Evolutionary conservation across 2,888 invertebrate genomes (phyloP).

Genomic region (Bellardia bayeri): DNA sequence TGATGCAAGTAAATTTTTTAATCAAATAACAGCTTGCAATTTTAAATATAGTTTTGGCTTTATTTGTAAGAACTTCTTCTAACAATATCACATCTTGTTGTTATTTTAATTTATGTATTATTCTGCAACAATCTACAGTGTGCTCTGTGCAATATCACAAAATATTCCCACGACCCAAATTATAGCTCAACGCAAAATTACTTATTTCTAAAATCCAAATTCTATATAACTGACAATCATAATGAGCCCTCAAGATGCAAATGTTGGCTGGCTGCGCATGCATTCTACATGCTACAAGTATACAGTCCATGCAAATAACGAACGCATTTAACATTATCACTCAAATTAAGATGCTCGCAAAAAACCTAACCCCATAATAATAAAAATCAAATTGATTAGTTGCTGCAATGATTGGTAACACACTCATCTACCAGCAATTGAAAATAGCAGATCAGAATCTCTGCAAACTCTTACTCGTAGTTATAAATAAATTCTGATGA

Average conservation of each 20-base stretch:
- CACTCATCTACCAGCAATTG: constrained; percentile 44
- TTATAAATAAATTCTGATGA: constrained; percentile 50
- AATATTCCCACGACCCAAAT: constrained; percentile 53
- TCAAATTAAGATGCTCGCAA: constrained; percentile 62
- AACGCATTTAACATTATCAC: constrained; percentile 67
- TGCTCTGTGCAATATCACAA: background rate
- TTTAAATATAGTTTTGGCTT: too few relatives aligned
- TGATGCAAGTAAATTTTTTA: too few relatives aligned
- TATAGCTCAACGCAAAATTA: constrained; percentile 25
- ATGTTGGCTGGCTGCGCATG: background rate
- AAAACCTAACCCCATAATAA: constrained; percentile 61
- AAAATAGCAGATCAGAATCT: constrained; percentile 47
- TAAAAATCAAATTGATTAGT: constrained; percentile 61
- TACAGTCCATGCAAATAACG: constrained; percentile 53
- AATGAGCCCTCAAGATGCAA: constrained; percentile 66
- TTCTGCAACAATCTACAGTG: background rate
- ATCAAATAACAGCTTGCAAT: too few relatives aligned
- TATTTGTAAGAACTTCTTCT: too few relatives aligned
- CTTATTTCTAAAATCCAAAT: constrained; percentile 29
- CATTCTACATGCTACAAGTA: background rate
- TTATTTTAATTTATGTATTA: background rate
- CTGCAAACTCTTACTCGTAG: constrained; percentile 22
- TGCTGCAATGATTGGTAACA: constrained; percentile 45
- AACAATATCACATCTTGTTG: too few relatives aligned
- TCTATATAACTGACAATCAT: constrained; percentile 58